Evolutionary conservation across 2,113 vertebrate genomes (phyloP), one percentile per base, ranked within the genome.

Genomic region (Aramus guarauna): DNA sequence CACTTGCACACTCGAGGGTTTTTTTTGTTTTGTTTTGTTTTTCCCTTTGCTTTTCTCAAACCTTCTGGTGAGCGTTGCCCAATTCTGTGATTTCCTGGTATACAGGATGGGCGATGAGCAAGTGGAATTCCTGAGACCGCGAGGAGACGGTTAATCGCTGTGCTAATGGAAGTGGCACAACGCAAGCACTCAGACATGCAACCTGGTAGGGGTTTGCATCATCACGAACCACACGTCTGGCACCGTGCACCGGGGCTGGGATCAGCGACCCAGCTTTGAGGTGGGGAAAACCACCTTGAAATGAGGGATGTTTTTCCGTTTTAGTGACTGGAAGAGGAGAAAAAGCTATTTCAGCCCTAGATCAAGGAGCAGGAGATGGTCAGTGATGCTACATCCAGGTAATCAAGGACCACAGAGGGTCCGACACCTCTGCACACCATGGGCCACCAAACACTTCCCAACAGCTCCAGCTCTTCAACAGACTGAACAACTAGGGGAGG

Each of bases 371-470:
- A 9, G 41, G 78, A 95, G 63, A 30, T 36, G 8, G 24, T 67
- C 81, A 45, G 39, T 56, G 24, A 41, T 14, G 9, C 29, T 47
- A n/a, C 23, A 39, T 3, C 17, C 26, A 79, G 34, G 36, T n/a
- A 67, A 4, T 11, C 3, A 6, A 14, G 30, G 36, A 90, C 12
- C 9, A 43, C 18, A 45, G 48, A 34, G 39, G 53, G 26, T 52
- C 20, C 1, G 0, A 68, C 5, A 8, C 0, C 4, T 7, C 29
- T 6, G 4, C 15, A 3, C 37, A 32, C 8, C 22, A 5, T 18
- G 34, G 48, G 30, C 17, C n/a, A 73, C 14, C 3, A 56, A 90
- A 78, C 8, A 24, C 7, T 26, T 72, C 39, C 21, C 3, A 15
- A 14, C 17, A 45, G 37, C 9, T 75, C 21, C 52, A 63, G 21